These are phyloP conservation scores for Zaprionus africanus DNA, from an alignment of 1,140 invertebrate species.

Conservation along the genomic window DNA sequence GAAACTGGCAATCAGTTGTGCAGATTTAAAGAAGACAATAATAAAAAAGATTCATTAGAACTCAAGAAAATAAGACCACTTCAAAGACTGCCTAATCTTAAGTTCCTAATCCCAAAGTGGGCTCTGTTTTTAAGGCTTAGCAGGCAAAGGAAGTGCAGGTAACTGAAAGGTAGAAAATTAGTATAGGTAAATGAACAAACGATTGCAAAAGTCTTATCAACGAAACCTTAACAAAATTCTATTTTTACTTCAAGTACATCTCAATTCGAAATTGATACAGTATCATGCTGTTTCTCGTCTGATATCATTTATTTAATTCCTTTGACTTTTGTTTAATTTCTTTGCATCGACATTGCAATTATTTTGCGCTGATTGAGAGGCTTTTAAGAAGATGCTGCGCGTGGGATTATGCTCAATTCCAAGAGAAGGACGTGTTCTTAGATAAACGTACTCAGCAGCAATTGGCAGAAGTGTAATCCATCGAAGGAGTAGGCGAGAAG, in stretches of 20 bases:
- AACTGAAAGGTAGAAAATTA: not conserved
- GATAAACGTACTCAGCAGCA: slow-evolving; percentile 15
- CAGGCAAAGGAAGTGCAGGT: not conserved
- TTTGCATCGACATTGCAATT: not conserved
- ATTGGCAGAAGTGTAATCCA: slow-evolving; percentile 31
- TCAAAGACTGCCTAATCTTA: not conserved
- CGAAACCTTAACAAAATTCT: no score
- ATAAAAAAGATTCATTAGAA: not conserved
- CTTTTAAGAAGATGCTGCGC: slow-evolving; percentile 3
- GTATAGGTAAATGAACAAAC: not conserved
- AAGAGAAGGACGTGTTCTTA: not conserved
- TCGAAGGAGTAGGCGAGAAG: slow-evolving; percentile 8
- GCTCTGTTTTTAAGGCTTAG: not conserved
- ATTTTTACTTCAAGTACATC: not conserved
- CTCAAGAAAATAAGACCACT: not conserved
- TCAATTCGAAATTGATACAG: not conserved
- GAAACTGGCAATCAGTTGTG: not conserved
- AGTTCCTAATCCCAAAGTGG: not conserved
- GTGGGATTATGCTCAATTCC: not conserved
- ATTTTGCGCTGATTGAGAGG: slow-evolving; percentile 3
- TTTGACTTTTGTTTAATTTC: not conserved
- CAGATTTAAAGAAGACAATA: not conserved
- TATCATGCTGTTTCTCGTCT: not conserved
- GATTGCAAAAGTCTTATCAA: not conserved
- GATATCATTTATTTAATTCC: not conserved